phyloP scores from a whole-genome alignment of 2,888 invertebrate species.

The Hirtodrosophila duncani region DNA sequence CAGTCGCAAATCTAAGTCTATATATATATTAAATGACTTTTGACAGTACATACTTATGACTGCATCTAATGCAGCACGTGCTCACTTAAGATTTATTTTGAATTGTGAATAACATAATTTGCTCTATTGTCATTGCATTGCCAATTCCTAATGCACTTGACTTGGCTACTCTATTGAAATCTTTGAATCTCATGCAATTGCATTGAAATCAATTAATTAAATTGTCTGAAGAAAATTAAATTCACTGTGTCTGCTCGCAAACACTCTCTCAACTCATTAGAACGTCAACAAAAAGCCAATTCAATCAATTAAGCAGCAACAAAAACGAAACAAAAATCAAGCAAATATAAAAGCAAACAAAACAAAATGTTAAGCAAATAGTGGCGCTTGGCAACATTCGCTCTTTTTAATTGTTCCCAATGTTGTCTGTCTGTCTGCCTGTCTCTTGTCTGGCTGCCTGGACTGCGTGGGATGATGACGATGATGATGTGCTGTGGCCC shows the following conservation, averaged over 20 bases:
- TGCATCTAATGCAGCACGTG: constrained; percentile 10
- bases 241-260: neutral
- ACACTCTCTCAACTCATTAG: constrained; percentile 17
- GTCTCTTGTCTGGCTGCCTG: neutral
- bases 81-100: neutral
- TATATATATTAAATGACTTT: too few relatives aligned
- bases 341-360: constrained; percentile 8
- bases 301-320: constrained; percentile 27
- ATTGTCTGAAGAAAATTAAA: too few relatives aligned
- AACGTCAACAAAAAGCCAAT: constrained; percentile 17
- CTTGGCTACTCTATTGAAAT: too few relatives aligned
- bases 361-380: constrained; percentile 19
- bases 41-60: neutral
- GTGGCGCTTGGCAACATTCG: constrained; percentile 8
- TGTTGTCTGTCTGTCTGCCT: neutral
- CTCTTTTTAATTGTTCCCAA: constrained; percentile 13
- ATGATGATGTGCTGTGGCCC: too few relatives aligned
- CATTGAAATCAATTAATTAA: constrained; percentile 19
- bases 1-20: too few relatives aligned
- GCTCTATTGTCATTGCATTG: constrained; percentile 9
- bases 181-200: constrained; percentile 8
- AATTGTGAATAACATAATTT: too few relatives aligned
- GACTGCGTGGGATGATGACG: too few relatives aligned
- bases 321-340: constrained; percentile 5
- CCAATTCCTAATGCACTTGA: constrained; percentile 24